Evolutionary conservation across 2,888 invertebrate species (phyloP), one percentile per base, ranked within the genome.

Genomic region (Melanophora roralis): DNA sequence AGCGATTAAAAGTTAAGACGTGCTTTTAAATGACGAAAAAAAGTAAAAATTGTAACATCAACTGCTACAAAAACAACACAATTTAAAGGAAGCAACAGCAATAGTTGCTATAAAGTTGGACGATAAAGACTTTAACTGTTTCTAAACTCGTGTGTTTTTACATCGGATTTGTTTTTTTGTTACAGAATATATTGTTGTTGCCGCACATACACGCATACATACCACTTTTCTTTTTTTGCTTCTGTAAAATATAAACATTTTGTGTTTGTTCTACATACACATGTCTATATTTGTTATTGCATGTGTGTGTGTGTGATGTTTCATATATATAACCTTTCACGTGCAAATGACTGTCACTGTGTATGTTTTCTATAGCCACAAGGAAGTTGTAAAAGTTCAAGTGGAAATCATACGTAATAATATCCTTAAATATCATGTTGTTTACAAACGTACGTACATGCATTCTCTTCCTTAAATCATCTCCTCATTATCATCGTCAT

Each of bases 301-400:
- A 19, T 49, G 9, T 21, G 7, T 21, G 3, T 12, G 1, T 32
- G 16, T 38, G 16, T 69, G 16, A 51, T 1, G 38, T 12, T 1
- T 7, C 16, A 2, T 7, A 7, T 34, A 14, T 59, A 3, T 11
- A 19, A 11, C 4, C 11, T 12, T 45, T 45, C 2, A 38, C 27
- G 9, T 57, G 19, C 27, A 27, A 27, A 27, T 55, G 8, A 59
- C 0, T 36, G 60, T 16, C 16, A 8, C 14, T 16, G 43, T 38
- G 32, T 40, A 7, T 23, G n/a, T 74, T 34, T 40, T 23, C 49
- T 68, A 51, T 64, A 64, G 62, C 80, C 76, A 72, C 72, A 76
- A 76, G 76, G 72, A 80, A 80, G 80, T 80, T 80, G 76, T 73
- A 73, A 80, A 80, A 80, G 80, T 80, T 80, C 76, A 76, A 80